Percentiles rank a stretch among this genome's conserved stretches.
These are phyloP conservation scores for Aspiorhynchus laticeps DNA, from an alignment of 2,113 vertebrate genomes.

Conservation along the genomic window DNA sequence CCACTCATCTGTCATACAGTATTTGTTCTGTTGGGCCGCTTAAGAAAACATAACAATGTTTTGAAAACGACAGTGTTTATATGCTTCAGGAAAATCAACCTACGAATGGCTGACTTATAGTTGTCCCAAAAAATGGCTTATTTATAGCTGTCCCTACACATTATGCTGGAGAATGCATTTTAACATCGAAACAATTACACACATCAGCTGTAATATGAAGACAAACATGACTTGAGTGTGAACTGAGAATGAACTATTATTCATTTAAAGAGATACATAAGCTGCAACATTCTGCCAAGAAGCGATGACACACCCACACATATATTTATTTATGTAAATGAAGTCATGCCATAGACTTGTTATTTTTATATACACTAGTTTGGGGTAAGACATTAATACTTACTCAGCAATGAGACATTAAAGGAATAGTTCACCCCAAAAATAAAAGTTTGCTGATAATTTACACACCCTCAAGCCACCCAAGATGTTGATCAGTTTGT, in stretches of 20 bases:
- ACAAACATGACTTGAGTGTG: not conserved
- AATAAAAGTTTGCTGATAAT: not conserved
- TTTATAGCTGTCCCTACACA: not conserved
- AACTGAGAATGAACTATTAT: constrained; percentile 7
- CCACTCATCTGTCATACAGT: not conserved
- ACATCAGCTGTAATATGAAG: not conserved
- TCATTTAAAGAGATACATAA: constrained; percentile 9
- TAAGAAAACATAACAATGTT: not conserved
- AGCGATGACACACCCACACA: not conserved
- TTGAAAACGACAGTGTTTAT: not conserved
- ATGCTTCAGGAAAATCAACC: not conserved
- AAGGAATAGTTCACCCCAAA: not conserved
- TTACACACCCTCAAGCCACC: not conserved
- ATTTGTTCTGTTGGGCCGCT: not conserved
- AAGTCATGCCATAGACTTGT: not conserved
- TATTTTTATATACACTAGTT: not conserved
- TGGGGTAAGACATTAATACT: not conserved
- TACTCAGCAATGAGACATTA: not conserved
- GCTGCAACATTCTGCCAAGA: not conserved
- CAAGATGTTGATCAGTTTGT: not conserved
- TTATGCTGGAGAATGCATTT: not conserved
- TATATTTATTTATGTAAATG: not conserved
- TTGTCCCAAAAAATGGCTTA: not conserved
- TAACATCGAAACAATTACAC: not conserved
- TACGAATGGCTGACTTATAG: not conserved